Base-by-base conservation (phyloP, 2,797 vertebrate species). In the Notoglanidium macrostoma region DNA sequence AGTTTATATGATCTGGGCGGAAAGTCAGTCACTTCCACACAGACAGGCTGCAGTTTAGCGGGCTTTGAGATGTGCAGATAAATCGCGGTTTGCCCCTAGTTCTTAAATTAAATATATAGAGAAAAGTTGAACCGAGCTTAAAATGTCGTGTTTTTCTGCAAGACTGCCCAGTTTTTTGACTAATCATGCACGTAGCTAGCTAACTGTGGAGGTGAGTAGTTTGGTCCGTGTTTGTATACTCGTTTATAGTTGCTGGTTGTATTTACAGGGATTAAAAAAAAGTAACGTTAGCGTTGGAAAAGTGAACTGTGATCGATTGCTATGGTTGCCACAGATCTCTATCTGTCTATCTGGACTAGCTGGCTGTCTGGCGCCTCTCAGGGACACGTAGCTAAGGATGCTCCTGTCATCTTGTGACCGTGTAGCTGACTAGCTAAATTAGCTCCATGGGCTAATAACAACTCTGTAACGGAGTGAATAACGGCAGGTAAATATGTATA, bases 21-120 rank as follows among this genome's bases (percentile, higher is more conserved):
- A 74, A 84, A 80, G 77, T 68, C 57, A 40, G 21, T 26, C 65
- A 82, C 84, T 89, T 86, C 88, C n/a, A 84, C 83, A 65, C 29
- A 76, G 46, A 51, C 85, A 29, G 55, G 83, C 65, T 59, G 35
- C 86, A 72, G 88, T 84, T 87, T 86, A 90, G 89, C 89, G 89
- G 90, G 80, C 51, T 87, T 54, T 65, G n/a, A 84, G 86, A 68
- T 87, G 63, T 9, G 15, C 46, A n/a, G 44, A 57, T 49, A 78
- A 55, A 76, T 19, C 7, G 9, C 21, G 9, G 6, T 49, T 49
- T 9, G 44, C 23, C 46, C 15, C 44, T 51, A 15, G 40, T 5
- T 5, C 11, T 14, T 44, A 9, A 44, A 67, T 49, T 12, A 32
- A 19, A 1, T 5, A 4, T 76, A 23, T 35, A 12, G 9, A 55